Evolutionary conservation across 1,140 invertebrate species (phyloP), one percentile per base, ranked within the genome.

Genomic region (Scaptomyza hsui): DNA sequence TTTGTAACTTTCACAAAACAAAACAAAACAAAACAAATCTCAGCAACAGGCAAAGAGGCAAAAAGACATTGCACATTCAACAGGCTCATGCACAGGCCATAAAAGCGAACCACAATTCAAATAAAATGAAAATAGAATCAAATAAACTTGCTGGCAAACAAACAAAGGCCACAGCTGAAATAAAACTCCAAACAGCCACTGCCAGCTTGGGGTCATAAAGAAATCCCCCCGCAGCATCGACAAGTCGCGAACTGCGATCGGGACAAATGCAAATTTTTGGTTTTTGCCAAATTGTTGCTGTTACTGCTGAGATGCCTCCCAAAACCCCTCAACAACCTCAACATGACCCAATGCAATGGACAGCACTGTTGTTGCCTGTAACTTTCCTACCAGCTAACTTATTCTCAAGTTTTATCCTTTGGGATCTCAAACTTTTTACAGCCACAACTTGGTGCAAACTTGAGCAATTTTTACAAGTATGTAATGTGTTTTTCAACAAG

Each of bases 81-180:
- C 35, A 53, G 48, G 80, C 78, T 78, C 78, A 63, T 76, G 71
- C 64, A 57, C 60, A 63, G 83, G 67, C 82, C 82, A 86, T 86
- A 86, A 86, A 86, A 88, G 77, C 77, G 65, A 42, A 75, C 44
- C 78, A 82, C 82, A 88, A 86, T 86, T 88, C 82, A 81, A 88
- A 85, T 85, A 85, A 85, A 86, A 86, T 88, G 78, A 86, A 86
- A 86, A 86, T 86, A 88, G 81, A 88, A 86, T 86, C 78, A 86
- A 86, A 86, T 86, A 86, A 86, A 86, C 70, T 71, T 86, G 41
- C 68, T 44, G 48, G 55, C 24, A 70, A 82, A 73, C 24, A 70
- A 82, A 73, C 77, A 82, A 82, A 86, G 82, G 82, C 81, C 73
- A 77, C 56, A 60, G 48, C 39, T 51, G 52, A 53, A 71, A 51